These are phyloP conservation scores for Drosophila kohkoa DNA, from an alignment of 1,140 invertebrate species.

Conservation along the genomic window DNA sequence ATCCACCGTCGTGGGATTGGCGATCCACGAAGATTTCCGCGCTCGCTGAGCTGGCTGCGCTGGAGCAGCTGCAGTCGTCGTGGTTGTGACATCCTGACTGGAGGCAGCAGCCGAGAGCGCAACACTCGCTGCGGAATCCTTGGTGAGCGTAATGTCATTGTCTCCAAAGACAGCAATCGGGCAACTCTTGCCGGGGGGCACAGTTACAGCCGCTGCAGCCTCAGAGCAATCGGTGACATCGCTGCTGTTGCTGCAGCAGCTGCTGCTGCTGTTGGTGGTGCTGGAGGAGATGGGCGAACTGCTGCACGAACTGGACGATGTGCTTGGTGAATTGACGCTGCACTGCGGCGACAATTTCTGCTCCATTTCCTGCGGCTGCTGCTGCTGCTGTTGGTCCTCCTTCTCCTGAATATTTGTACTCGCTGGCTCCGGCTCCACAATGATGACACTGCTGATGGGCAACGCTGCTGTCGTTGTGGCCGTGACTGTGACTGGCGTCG, in stretches of 20 bases:
- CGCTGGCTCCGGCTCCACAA: constrained; percentile 52
- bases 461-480: constrained; percentile 40
- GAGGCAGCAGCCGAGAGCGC: constrained; percentile 53
- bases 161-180: constrained; percentile 79
- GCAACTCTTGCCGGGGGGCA: constrained; percentile 47
- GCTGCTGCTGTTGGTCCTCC: neutral
- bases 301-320: constrained; percentile 63
- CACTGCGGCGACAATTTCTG: constrained; percentile 38
- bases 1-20: constrained; percentile 86
- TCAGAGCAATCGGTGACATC: constrained; percentile 21
- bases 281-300: constrained; percentile 56
- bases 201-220: constrained; percentile 30
- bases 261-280: constrained; percentile 48
- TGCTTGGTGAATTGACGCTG: constrained; percentile 48
- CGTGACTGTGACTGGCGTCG: neutral
- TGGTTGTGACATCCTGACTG: constrained; percentile 12
- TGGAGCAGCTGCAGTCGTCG: constrained; percentile 21
- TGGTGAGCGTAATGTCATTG: constrained; percentile 82
- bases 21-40: constrained; percentile 87
- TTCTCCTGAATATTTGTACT: constrained; percentile 61
- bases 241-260: constrained; percentile 39
- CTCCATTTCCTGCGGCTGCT: neutral
- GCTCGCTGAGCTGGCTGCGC: constrained; percentile 69
- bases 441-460: constrained; percentile 51
- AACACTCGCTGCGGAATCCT: constrained; percentile 63